Percentiles rank a stretch among this genome's conserved stretches.
Conservation (phyloP, 2,113 vertebrate genomes). For the Sus scrofa region T2T-Sscrofa CM000827.6:47171001-47171500, state of each 20-base stretch:
- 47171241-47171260: too few species aligned
- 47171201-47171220: too few species aligned
- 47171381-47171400: neutral
- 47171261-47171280: neutral
- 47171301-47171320: neutral
- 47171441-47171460: neutral
- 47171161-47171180: too few species aligned
- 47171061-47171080: too few species aligned
- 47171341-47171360: neutral
- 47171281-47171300: neutral
- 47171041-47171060: too few species aligned
- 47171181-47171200: too few species aligned
- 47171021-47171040: too few species aligned
- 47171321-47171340: neutral
- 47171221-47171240: too few species aligned
- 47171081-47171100: too few species aligned
- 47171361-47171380: neutral
- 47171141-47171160: too few species aligned
- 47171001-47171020: neutral
- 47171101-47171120: too few species aligned
- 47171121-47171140: too few species aligned
- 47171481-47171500: neutral
- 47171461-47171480: neutral
- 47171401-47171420: neutral
- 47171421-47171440: neutral